Percentiles rank a stretch among this genome's conserved stretches.
These are phyloP conservation scores for Gymnobelideus leadbeateri DNA, from an alignment of 2,113 vertebrate genomes.

Conservation along the genomic window DNA sequence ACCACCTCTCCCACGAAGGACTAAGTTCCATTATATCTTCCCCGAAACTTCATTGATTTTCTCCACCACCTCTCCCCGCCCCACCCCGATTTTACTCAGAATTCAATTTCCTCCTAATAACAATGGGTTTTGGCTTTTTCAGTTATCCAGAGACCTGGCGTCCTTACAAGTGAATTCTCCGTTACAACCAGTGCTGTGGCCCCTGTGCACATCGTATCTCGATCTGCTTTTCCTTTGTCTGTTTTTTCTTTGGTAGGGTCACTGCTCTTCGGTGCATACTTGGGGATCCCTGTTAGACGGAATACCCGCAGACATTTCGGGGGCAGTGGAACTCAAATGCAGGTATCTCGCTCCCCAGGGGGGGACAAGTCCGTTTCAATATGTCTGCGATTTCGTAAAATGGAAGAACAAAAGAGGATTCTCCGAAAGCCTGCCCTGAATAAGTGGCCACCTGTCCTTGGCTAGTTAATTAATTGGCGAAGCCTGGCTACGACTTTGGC, in stretches of 20 bases:
- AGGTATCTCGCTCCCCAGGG: not conserved
- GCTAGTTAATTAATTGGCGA: not conserved
- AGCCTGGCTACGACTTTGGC: not conserved
- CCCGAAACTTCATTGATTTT: not conserved
- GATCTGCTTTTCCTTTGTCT: not conserved
- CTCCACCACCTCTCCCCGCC: too few species aligned
- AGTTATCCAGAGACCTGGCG: fast-evolving
- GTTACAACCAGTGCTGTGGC: not conserved
- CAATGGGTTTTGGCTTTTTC: not conserved
- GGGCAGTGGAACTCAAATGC: not conserved
- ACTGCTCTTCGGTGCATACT: not conserved
- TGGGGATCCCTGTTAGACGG: not conserved
- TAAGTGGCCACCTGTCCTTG: not conserved
- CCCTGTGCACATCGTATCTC: not conserved
- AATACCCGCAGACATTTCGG: not conserved
- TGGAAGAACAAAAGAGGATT: not conserved
- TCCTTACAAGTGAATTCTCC: not conserved
- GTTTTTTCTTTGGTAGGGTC: not conserved
- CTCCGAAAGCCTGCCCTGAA: not conserved
- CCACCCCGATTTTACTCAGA: not conserved
- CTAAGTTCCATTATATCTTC: not conserved
- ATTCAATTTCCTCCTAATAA: not conserved
- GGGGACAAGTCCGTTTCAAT: not conserved
- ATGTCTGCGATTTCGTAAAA: not conserved
- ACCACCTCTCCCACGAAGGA: not conserved